Percentiles rank a stretch among this genome's conserved stretches.
These are phyloP conservation scores for Anguilla megastoma DNA, from an alignment of 2,797 vertebrate species.

Conservation along the genomic window DNA sequence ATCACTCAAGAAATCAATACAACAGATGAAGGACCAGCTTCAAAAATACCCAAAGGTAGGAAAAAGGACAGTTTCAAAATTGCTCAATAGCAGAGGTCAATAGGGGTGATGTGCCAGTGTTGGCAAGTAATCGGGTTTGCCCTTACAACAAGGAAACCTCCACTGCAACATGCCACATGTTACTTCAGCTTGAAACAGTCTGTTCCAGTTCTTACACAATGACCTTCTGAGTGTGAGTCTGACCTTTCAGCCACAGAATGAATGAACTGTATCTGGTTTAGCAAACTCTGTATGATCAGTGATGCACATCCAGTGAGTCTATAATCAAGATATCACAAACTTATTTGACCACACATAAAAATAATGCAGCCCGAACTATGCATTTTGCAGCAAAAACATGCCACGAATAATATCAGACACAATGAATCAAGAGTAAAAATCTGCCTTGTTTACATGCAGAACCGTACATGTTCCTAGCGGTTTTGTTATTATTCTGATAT, in stretches of 20 bases:
- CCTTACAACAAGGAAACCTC: constrained; percentile 17
- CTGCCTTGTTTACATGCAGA: background rate
- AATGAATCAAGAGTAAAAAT: background rate
- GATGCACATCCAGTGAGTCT: background rate
- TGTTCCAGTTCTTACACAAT: constrained; percentile 2
- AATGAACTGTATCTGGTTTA: background rate
- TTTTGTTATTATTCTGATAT: background rate
- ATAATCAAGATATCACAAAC: background rate
- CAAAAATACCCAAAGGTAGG: constrained; percentile 31
- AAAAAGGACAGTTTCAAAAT: constrained; percentile 30
- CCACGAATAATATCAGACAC: background rate
- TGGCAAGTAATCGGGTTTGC: constrained; percentile 35
- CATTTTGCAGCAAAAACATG: background rate
- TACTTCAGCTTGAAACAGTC: background rate
- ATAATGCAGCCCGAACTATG: background rate
- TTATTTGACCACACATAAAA: background rate
- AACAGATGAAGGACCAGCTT: background rate
- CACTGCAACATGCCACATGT: constrained; percentile 19
- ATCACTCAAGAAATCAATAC: constrained; percentile 19
- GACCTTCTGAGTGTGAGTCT: background rate
- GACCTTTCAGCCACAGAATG: constrained; percentile 7
- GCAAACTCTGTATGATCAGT: background rate
- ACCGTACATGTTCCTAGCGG: background rate
- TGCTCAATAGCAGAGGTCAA: constrained; percentile 38
- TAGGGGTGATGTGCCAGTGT: constrained; percentile 26